Base-by-base conservation (phyloP, 2,888 invertebrate genomes). In the Macaria liturata region DNA sequence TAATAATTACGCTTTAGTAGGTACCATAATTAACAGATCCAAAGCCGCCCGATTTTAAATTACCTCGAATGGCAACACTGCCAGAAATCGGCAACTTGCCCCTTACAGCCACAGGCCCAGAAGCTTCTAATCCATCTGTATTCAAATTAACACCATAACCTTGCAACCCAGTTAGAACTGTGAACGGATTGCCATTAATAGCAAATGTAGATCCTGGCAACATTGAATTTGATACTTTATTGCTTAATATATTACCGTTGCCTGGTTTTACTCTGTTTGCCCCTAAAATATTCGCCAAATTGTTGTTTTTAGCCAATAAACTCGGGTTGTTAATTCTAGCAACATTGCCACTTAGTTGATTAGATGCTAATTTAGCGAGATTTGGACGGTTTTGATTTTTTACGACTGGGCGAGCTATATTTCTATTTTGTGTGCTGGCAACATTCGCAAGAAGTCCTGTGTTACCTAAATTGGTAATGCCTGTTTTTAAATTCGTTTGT, bases 1-100 rank as follows among this genome's bases (percentile, higher is more conserved):
- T 20, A 20, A 20, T 20, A 20, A 37, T 37, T 37, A 37, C 34
- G 7, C 1, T 37, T 37, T 37, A 37, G 34, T 4, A 4, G 34
- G 6, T 6, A 6, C 42, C n/a, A 53, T 81, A 86, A 42, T 72
- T 79, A 0, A 84, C 84, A 7, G 75, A 52, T 0, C 78, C 84
- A 1, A 57, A 60, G 1, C 88, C 88, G 58, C 77, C 78, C 0
- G 79, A 75, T 2, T 83, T 83, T 43, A 88, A 46, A 34, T 74
- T 72, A 0, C 86, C 88, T 56, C 77, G 80, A 0, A 88, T 48
- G 2, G 71, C 66, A 0, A 87, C 84, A 3, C 78, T 70, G 7
- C 83, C 82, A 54, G 72, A 74, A 9, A 88, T 73, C 8, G 88
- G 88, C 69, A 87, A 71, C 40, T 70, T 76, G 0, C 88, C 88